Conservation (phyloP, 2,797 vertebrate species). For the Cynopterus sphinx region DNA sequence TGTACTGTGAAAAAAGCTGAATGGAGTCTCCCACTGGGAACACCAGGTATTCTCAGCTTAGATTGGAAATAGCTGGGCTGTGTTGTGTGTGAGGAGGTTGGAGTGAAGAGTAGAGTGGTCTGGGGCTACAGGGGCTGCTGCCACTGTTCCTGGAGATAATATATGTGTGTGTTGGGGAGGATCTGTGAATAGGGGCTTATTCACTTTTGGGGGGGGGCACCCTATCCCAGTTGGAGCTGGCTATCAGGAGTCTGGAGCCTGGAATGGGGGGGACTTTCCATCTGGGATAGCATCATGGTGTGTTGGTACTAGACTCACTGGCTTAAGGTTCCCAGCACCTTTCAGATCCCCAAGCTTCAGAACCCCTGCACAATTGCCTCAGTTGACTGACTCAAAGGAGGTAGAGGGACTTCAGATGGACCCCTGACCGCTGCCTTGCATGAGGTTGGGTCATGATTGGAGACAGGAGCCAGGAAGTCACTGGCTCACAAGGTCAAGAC, state of each 20-base stretch:
- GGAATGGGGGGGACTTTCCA: background rate
- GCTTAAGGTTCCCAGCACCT: background rate
- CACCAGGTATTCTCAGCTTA: background rate
- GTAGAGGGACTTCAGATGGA: slow-evolving; percentile 41
- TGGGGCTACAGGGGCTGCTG: background rate
- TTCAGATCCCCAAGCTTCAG: background rate
- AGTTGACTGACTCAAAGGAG: slow-evolving; percentile 4
- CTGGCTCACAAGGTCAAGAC: background rate
- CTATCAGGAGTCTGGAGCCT: background rate
- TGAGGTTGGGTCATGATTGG: background rate
- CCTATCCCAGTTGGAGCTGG: background rate
- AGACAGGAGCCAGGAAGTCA: background rate
- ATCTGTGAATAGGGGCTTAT: background rate
- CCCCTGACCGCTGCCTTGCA: background rate
- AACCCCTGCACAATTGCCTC: background rate
- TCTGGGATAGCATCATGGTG: background rate
- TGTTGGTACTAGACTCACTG: background rate
- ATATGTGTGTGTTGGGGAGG: background rate
- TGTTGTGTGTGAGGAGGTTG: background rate
- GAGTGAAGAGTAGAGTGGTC: background rate
- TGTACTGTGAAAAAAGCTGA: background rate
- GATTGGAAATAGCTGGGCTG: background rate
- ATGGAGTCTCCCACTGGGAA: background rate
- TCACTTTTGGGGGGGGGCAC: background rate
- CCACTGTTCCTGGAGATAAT: background rate